phyloP scores from a whole-genome alignment of 1,140 invertebrate genomes.

The Papilio polyxenes region DNA sequence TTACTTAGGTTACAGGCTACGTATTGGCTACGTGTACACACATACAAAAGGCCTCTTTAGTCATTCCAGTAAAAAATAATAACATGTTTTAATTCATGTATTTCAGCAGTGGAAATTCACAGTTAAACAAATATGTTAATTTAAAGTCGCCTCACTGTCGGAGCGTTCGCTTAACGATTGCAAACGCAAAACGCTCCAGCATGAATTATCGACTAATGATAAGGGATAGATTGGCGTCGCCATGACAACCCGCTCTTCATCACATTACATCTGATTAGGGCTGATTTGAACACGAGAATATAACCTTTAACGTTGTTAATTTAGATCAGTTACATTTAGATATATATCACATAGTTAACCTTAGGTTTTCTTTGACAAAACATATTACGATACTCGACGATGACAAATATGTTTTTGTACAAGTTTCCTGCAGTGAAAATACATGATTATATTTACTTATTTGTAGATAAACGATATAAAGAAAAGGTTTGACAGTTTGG shows the following conservation, averaged over 20 bases:
- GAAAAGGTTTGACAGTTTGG: too few species aligned
- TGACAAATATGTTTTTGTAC: too few species aligned
- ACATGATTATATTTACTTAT: too few species aligned
- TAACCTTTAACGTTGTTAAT: conserved; percentile 7
- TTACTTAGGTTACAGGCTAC: too few species aligned
- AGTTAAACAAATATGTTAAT: not conserved
- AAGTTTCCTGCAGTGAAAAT: too few species aligned
- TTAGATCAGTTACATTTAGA: not conserved
- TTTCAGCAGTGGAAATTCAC: not conserved
- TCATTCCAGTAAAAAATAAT: too few species aligned
- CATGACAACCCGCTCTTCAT: conserved; percentile 18
- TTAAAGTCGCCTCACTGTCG: not conserved
- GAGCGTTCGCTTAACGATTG: not conserved
- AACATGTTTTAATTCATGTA: too few species aligned
- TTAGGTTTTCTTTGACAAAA: not conserved
- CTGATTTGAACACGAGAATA: not conserved
- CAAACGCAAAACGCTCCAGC: not conserved
- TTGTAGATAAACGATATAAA: too few species aligned
- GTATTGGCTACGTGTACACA: too few species aligned
- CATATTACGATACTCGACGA: too few species aligned
- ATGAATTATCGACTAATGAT: conserved; percentile 24
- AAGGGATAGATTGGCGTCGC: not conserved
- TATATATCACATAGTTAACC: not conserved
- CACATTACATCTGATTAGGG: conserved; percentile 5
- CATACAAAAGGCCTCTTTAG: too few species aligned